These are phyloP conservation scores for Orestias chungarensis DNA, from an alignment of 2,797 vertebrate genomes.

Conservation along the genomic window DNA sequence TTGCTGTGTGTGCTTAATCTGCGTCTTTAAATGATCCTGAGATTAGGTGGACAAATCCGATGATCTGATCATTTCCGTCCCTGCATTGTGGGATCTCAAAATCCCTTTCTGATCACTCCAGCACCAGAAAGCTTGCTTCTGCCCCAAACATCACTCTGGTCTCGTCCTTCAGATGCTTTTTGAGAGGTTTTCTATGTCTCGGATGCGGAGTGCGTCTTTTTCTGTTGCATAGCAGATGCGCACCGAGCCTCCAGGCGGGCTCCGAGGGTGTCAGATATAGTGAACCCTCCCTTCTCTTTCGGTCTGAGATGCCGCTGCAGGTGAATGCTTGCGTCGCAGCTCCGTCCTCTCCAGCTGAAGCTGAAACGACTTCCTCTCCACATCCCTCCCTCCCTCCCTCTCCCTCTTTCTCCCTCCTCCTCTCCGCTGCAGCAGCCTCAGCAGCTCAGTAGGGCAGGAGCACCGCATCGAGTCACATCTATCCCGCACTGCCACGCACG, in stretches of 20 bases:
- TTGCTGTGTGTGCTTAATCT: conserved; percentile 65
- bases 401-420: conserved; percentile 53
- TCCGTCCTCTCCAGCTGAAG: conserved; percentile 67
- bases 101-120: conserved; percentile 66
- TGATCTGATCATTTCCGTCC: conserved; percentile 74
- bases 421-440: conserved; percentile 74
- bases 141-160: neutral
- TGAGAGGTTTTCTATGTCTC: neutral
- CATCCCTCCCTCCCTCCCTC: conserved; percentile 16
- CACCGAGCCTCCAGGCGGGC: conserved; percentile 51
- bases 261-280: conserved; percentile 77
- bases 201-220: conserved; percentile 20
- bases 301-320: conserved; percentile 66
- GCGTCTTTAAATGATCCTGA: conserved; percentile 68
- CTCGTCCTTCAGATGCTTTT: neutral
- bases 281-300: conserved; percentile 33
- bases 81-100: conserved; percentile 57
- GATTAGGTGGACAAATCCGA: conserved; percentile 72
- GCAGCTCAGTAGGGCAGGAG: conserved; percentile 75
- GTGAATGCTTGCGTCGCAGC: conserved; percentile 73
- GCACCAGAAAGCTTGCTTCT: too few species aligned
- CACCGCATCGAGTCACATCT: conserved; percentile 80
- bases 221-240: conserved; percentile 50
- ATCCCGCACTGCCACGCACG: conserved; percentile 34
- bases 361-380: conserved; percentile 54